These are phyloP conservation scores for Lepidurus couesii DNA, from an alignment of 1,140 invertebrate genomes.

Conservation along the genomic window DNA sequence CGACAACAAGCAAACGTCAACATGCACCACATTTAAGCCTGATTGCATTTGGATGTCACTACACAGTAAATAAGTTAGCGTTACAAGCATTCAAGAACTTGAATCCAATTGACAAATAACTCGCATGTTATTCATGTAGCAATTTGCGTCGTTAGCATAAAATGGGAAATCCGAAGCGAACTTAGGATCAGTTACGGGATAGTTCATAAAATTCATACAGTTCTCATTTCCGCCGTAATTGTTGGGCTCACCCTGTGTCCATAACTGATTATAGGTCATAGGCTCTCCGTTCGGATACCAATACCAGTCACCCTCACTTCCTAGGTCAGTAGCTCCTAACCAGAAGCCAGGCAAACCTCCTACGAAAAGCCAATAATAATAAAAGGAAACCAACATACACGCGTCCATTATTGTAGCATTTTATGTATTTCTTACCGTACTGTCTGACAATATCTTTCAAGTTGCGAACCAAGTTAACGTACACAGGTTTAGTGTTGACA, in stretches of 20 bases:
- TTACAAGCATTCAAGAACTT: too few species aligned
- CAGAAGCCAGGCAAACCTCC: background rate
- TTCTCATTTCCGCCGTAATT: background rate
- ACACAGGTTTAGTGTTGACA: background rate
- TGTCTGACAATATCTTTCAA: background rate
- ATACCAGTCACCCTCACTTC: background rate
- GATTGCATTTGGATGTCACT: too few species aligned
- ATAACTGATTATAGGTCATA: background rate
- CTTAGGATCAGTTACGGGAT: too few species aligned
- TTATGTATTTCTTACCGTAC: background rate
- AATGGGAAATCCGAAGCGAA: too few species aligned
- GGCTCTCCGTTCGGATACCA: background rate
- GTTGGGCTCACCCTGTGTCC: background rate
- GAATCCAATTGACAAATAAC: too few species aligned
- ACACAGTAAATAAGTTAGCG: too few species aligned
- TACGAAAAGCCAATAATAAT: background rate
- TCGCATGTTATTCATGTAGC: too few species aligned
- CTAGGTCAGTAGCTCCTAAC: background rate
- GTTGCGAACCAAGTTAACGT: background rate
- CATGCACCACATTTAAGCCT: too few species aligned
- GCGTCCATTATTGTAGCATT: background rate
- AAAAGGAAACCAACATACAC: background rate
- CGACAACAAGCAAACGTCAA: too few species aligned
- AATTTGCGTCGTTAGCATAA: too few species aligned
- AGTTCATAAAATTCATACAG: background rate